Base-by-base conservation (phyloP, 2,797 vertebrate genomes). In the Protonibea diacanthus region DNA sequence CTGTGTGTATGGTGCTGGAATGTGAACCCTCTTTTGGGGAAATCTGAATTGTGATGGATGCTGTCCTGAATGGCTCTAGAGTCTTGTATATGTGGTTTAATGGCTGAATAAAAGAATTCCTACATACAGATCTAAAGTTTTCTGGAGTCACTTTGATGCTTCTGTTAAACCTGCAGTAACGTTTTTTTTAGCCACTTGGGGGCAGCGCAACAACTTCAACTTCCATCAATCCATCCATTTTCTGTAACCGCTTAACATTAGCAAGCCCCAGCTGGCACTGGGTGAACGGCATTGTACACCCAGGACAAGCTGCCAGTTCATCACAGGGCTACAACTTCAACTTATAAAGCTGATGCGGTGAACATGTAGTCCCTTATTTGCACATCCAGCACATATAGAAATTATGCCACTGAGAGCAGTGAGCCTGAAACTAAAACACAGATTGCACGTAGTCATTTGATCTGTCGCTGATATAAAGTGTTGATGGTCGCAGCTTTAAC, bases 71-170 rank as follows among this genome's bases (percentile, higher is more conserved):
- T 55, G 59, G 21, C n/a, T 80, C 10, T 49, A 20, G 18, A 29
- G n/a, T 83, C 45, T 73, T 82, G 74, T 86, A 15, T 58, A 73
- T 80, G 42, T 71, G 42, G 57, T 76, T 86, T 44, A 59, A 64
- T 83, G 69, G 73, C 42, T 87, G 49, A 93, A 93, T 93, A 91
- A 94, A 93, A 82, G 5, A 85, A 82, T 70, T 70, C 66, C 40
- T 73, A 18, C 71, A 74, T 76, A 71, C 71, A 74, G 56, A 77
- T 18, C 0, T 11, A 1, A 27, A 0, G 2, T 18, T 45, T 75
- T 21, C 4, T 20, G 1, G 4, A 0, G n/a, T 80, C 14, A 21
- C 0, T 84, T 60, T 81, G 15, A 76, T 2, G 2, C 10, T 61
- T 20, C 29, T 18, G 45, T 68, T 51, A 12, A 64, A 64, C 8